Evolutionary conservation across 2,797 vertebrate species (phyloP).

Genomic region (Miichthys miiuy): DNA sequence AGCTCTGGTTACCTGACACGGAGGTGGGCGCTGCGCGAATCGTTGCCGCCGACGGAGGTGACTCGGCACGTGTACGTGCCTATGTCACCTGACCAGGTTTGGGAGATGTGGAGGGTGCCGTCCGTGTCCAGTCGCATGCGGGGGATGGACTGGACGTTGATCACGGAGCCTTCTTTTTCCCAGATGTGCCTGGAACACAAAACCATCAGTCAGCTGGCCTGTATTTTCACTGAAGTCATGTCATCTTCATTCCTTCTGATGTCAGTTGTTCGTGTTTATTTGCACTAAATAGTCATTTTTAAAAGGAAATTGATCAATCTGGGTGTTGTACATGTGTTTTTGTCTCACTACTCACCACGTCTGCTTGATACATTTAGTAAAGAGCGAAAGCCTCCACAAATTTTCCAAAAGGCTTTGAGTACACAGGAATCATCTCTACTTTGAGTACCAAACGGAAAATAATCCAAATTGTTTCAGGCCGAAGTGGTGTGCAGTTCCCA

Average conservation of each 20-base stretch:
- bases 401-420: neutral
- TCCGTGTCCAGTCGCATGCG: constrained; percentile 88
- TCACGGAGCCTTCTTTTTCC: constrained; percentile 90
- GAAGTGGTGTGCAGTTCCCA: neutral
- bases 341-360: neutral
- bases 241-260: neutral
- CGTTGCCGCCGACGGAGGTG: constrained; percentile 93
- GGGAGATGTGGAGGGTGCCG: constrained; percentile 95
- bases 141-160: constrained; percentile 86
- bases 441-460: neutral
- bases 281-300: neutral
- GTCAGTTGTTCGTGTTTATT: neutral
- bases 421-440: neutral
- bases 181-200: constrained; percentile 88
- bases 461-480: neutral
- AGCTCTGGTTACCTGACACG: constrained; percentile 89
- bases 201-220: neutral
- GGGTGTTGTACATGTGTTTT: neutral
- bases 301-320: neutral
- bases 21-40: constrained; percentile 93
- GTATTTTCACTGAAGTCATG: neutral
- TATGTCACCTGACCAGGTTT: constrained; percentile 98
- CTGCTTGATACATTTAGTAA: neutral
- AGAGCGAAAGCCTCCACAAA: neutral
- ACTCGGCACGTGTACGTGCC: constrained; percentile 96